Conservation (phyloP, 2,797 vertebrate genomes). For the Hydrolagus colliei region DNA sequence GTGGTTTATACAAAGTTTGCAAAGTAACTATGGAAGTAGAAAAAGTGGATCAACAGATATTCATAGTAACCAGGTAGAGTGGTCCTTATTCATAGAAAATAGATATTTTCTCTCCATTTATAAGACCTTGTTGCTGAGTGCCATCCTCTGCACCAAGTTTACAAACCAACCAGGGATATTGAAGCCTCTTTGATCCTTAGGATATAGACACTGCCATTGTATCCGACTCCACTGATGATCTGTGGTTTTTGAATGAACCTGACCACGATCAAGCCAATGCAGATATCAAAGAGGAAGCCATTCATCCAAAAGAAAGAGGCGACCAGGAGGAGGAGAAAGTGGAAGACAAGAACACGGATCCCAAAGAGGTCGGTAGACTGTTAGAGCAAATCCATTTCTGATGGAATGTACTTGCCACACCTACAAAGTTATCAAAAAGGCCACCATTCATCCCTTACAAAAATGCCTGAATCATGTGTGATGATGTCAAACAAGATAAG, state of each 20-base stretch:
- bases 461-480: slow-evolving; percentile 44
- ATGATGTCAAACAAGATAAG: neutral
- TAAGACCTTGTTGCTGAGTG: neutral
- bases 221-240: slow-evolving; percentile 91
- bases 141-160: neutral
- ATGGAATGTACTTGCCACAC: too few species aligned
- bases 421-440: too few species aligned
- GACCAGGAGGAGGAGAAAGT: slow-evolving; percentile 56
- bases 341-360: slow-evolving; percentile 43
- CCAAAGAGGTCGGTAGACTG: slow-evolving; percentile 48
- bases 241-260: slow-evolving; percentile 86
- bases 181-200: slow-evolving; percentile 46
- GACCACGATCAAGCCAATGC: slow-evolving; percentile 73
- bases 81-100: too few species aligned
- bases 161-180: too few species aligned
- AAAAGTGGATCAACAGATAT: slow-evolving; percentile 96
- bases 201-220: slow-evolving; percentile 87
- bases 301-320: slow-evolving; percentile 57
- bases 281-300: slow-evolving; percentile 68
- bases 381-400: neutral
- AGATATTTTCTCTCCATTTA: neutral
- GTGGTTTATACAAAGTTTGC: slow-evolving; percentile 97
- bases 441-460: slow-evolving; percentile 32
- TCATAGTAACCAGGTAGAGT: slow-evolving; percentile 89
- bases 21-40: slow-evolving; percentile 77